These are phyloP conservation scores for Aphidius colemani DNA, from an alignment of 2,888 invertebrate genomes.

Conservation along the genomic window DNA sequence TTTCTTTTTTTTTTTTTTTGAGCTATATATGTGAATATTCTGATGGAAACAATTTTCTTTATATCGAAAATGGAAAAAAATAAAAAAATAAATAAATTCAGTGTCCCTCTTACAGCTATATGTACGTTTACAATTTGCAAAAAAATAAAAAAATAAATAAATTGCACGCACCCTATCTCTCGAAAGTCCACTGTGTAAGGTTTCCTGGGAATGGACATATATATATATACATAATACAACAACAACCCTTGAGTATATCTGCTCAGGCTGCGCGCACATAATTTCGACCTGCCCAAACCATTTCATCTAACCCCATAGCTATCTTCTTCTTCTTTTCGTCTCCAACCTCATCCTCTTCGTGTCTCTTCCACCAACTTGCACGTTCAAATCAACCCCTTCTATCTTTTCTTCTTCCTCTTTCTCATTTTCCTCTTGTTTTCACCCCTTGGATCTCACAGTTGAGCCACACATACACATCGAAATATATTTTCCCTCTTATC, in stretches of 20 bases:
- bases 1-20: too few relatives aligned
- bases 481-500: too few relatives aligned
- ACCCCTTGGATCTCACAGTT: background rate
- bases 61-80: too few relatives aligned
- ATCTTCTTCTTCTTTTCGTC: slow-evolving; percentile 13
- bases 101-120: too few relatives aligned
- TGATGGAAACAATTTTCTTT: too few relatives aligned
- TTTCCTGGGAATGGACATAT: slow-evolving; percentile 16
- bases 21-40: too few relatives aligned
- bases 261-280: slow-evolving; percentile 20
- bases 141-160: background rate
- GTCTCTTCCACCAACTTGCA: slow-evolving; percentile 13
- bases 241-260: background rate
- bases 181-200: slow-evolving; percentile 7
- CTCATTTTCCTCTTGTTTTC: background rate
- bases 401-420: background rate
- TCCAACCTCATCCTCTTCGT: slow-evolving; percentile 24
- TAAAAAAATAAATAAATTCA: too few relatives aligned
- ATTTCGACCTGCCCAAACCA: slow-evolving; percentile 4
- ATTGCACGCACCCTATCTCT: background rate
- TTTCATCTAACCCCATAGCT: background rate
- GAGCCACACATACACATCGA: background rate
- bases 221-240: background rate
- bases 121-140: background rate
- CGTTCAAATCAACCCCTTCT: background rate